A percentile compares a stretch with the other conserved stretches of the same genome.
phyloP scores from a whole-genome alignment of 2,113 vertebrate genomes.

The Grammomys surdaster region DNA sequence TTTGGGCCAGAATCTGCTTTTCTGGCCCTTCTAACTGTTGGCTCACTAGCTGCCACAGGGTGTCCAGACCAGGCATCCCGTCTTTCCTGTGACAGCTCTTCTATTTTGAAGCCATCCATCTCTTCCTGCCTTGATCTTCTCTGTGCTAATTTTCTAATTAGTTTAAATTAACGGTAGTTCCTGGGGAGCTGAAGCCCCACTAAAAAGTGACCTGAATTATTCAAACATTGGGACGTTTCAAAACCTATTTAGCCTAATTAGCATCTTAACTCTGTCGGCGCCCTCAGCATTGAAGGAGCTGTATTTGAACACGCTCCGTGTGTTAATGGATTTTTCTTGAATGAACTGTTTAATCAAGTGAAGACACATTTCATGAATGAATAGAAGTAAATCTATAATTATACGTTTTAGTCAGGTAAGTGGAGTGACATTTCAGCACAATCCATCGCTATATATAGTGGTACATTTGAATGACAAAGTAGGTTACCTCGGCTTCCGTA shows the following conservation, averaged over 20 bases:
- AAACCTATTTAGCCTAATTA: slow-evolving; percentile 83
- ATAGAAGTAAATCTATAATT: slow-evolving; percentile 84
- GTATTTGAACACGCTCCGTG: slow-evolving; percentile 74
- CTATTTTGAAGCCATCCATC: slow-evolving; percentile 38
- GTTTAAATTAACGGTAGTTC: slow-evolving; percentile 79
- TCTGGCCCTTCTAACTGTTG: background rate
- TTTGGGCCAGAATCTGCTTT: slow-evolving; percentile 17
- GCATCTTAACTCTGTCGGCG: slow-evolving; percentile 71
- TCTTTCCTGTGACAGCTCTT: background rate
- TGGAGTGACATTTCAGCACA: slow-evolving; percentile 79
- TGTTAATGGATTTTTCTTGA: slow-evolving; percentile 83
- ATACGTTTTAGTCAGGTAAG: slow-evolving; percentile 81
- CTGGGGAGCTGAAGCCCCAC: slow-evolving; percentile 70
- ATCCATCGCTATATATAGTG: slow-evolving; percentile 78
- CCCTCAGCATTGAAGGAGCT: slow-evolving; percentile 69
- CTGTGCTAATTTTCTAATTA: slow-evolving; percentile 80
- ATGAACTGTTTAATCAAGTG: slow-evolving; percentile 84
- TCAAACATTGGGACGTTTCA: slow-evolving; percentile 77
- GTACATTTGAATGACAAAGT: slow-evolving; percentile 82
- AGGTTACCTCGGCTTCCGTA: slow-evolving; percentile 78
- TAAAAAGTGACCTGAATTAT: slow-evolving; percentile 83
- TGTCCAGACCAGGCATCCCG: background rate
- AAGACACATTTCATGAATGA: slow-evolving; percentile 85
- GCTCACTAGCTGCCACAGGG: background rate
- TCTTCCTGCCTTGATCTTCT: slow-evolving; percentile 59